Evolutionary conservation across 2,113 vertebrate genomes (phyloP), one percentile per base, ranked within the genome.

Genomic region (Archilochus colubris): DNA sequence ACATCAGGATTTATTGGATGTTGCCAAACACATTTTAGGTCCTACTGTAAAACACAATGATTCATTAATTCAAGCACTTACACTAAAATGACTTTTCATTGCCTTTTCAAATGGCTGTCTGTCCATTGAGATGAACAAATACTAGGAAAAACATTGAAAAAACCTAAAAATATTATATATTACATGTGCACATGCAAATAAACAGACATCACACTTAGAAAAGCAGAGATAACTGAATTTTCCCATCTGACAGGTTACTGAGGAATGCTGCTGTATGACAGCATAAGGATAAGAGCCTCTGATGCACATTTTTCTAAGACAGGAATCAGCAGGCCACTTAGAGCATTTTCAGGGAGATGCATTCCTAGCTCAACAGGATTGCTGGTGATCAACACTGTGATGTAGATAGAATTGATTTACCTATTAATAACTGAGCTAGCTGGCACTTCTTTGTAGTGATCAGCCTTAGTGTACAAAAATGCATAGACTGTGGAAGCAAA

Each of bases 31-130:
- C 62, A 64, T 82, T 95, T 84, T 72, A 89, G 92, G 63, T 66
- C 22, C 36, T 76, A 92, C 66, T 76, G 77, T 93, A 94, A 93
- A 94, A 82, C 77, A 95, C 95, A 93, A 87, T 79, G 77, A 93
- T 93, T 92, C 19, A 89, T 85, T 73, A 74, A 82, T 96, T 82
- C 81, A 73, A 95, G 67, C 54, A 51, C 57, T 91, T 91, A 79
- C 8, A 94, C 57, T 28, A 91, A 86, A 90, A 86, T 58, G 16
- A 36, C 54, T 84, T 91, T 63, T n/a, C 40, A 18, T 14, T 62
- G 19, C 5, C 2, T 86, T 94, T 86, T 91, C 69, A 64, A 72
- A 58, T 11, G 63, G 10, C 48, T 83, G 4, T 14, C 33, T 83
- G 23, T 57, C 38, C 62, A 74, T 68, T 66, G 55, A 38, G 14